phyloP scores from a whole-genome alignment of 2,888 invertebrate species.

The Boloria selene region DNA sequence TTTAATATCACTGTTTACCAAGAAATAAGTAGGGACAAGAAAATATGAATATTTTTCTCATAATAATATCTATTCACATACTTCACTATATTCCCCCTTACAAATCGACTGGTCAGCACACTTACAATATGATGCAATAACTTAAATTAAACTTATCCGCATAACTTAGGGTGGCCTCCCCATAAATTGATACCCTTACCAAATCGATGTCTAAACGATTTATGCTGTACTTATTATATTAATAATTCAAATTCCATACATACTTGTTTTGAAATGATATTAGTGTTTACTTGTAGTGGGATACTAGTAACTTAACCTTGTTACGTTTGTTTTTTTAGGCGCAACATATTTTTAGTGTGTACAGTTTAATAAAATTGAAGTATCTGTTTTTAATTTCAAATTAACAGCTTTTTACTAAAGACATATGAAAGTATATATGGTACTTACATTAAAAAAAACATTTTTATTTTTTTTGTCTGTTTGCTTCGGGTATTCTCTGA shows the following conservation, averaged over 20 bases:
- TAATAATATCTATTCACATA: background rate
- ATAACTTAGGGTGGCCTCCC: slow-evolving; percentile 34
- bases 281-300: background rate
- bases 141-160: slow-evolving; percentile 37
- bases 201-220: slow-evolving; percentile 33
- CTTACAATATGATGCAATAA: slow-evolving; percentile 35
- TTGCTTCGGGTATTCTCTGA: no score
- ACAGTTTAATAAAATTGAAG: no score
- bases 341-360: no score
- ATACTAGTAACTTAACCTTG: background rate
- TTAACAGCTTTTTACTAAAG: no score
- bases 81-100: background rate
- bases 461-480: no score
- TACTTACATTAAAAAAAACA: no score
- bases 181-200: slow-evolving; percentile 38
- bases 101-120: slow-evolving; percentile 19
- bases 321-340: no score
- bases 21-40: no score
- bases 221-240: slow-evolving; percentile 30
- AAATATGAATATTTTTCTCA: background rate
- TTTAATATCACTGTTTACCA: no score
- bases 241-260: slow-evolving; percentile 24
- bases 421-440: no score
- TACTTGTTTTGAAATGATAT: background rate
- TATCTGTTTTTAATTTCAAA: no score